Conservation (phyloP, 2,797 vertebrate species). For the Sebastes alutus region DNA sequence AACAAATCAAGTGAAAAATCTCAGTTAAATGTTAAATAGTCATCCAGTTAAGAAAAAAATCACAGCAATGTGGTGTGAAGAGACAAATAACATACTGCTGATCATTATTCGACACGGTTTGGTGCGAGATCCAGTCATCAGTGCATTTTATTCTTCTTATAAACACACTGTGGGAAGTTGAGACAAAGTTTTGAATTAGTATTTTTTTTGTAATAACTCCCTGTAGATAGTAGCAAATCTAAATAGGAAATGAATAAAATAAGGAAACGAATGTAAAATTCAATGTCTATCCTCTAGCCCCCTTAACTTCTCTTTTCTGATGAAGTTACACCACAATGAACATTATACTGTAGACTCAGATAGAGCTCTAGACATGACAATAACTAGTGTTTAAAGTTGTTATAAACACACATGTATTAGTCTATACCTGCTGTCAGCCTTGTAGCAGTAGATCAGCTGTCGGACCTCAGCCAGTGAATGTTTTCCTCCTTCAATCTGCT, state of each 20-base stretch:
- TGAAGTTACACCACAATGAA: background rate
- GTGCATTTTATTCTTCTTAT: slow-evolving; percentile 53
- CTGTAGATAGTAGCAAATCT: background rate
- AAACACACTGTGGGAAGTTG: slow-evolving; percentile 4
- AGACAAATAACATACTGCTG: slow-evolving; percentile 54
- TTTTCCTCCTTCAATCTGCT: background rate
- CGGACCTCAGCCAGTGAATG: background rate
- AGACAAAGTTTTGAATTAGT: background rate
- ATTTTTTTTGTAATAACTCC: background rate
- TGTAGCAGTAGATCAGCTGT: slow-evolving; percentile 10
- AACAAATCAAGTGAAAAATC: slow-evolving; percentile 8
- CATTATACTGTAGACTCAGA: background rate
- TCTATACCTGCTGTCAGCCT: slow-evolving; percentile 57
- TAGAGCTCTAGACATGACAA: background rate
- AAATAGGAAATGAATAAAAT: background rate
- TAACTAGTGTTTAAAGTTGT: no score
- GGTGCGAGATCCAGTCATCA: slow-evolving; percentile 52
- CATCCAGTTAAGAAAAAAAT: background rate
- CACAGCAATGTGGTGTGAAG: no score
- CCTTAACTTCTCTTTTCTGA: slow-evolving; percentile 26
- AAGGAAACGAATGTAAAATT: background rate
- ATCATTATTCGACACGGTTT: slow-evolving; percentile 68
- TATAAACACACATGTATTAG: background rate
- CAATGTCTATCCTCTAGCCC: background rate
- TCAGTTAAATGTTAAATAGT: slow-evolving; percentile 5